Conservation (phyloP, 92 coral and sea anemone species). For the Paramuricea clavata region DNA sequence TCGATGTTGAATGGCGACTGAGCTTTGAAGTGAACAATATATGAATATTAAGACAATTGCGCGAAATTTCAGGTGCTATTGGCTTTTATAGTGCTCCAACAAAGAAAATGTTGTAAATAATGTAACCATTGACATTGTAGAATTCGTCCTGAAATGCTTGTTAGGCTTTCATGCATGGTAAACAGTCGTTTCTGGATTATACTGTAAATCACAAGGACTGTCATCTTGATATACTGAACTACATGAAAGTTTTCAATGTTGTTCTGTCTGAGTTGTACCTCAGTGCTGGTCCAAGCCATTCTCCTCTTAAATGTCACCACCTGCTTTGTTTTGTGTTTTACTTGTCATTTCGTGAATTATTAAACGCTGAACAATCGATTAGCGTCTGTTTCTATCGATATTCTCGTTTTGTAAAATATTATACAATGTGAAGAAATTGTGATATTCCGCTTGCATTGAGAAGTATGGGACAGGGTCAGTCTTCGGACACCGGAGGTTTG, state of each 20-base stretch:
- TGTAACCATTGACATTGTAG: too few relatives aligned
- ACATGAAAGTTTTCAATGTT: neutral
- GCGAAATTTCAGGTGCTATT: too few relatives aligned
- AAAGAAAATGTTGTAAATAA: too few relatives aligned
- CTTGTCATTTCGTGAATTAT: constrained; percentile 49
- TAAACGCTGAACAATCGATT: constrained; percentile 45
- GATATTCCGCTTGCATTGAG: neutral
- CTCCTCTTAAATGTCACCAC: neutral
- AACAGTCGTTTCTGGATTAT: too few relatives aligned
- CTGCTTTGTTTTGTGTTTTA: constrained; percentile 38
- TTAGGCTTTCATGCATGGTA: too few relatives aligned
- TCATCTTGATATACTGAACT: neutral
- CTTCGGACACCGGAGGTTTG: constrained; percentile 81
- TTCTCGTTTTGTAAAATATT: constrained; percentile 5
- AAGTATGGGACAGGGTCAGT: constrained; percentile 91
- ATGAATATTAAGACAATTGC: too few relatives aligned
- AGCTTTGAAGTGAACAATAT: too few relatives aligned
- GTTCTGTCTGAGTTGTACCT: neutral
- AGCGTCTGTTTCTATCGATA: constrained; percentile 15
- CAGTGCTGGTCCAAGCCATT: neutral
- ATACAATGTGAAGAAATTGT: neutral
- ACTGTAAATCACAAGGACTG: too few relatives aligned
- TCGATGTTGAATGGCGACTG: neutral
- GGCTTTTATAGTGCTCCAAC: too few relatives aligned
- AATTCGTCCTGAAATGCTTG: too few relatives aligned